These are phyloP conservation scores for Acanthochromis polyacanthus DNA, from an alignment of 2,113 vertebrate species.

Conservation along the genomic window DNA sequence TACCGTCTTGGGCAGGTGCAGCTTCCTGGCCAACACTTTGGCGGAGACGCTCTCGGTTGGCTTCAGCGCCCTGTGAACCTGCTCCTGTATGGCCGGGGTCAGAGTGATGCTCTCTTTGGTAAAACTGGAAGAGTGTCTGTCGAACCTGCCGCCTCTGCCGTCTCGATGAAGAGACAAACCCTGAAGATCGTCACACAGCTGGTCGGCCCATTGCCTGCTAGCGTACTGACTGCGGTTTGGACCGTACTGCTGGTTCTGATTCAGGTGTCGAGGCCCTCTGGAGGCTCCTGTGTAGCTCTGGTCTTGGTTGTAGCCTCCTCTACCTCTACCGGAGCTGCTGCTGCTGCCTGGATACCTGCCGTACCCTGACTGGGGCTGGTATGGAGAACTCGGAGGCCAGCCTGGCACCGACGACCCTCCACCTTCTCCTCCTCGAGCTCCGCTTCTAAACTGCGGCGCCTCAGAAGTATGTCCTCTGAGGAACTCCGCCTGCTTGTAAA, in stretches of 20 bases:
- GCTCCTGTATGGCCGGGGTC: conserved; percentile 70
- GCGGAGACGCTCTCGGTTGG: conserved; percentile 79
- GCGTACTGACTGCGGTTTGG: conserved; percentile 44
- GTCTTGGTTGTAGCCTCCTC: conserved; percentile 45
- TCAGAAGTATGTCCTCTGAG: conserved; percentile 78
- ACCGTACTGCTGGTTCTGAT: conserved; percentile 53
- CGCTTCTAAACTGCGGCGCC: conserved; percentile 70
- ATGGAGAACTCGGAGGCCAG: not conserved
- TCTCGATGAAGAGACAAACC: conserved; percentile 63
- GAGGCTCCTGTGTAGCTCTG: conserved; percentile 21
- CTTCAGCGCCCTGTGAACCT: conserved; percentile 73
- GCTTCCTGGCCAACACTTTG: conserved; percentile 75
- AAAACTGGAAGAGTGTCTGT: conserved; percentile 26
- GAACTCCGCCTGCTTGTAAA: conserved; percentile 82
- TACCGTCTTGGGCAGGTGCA: conserved; percentile 84
- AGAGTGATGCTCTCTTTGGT: conserved; percentile 49
- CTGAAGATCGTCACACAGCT: conserved; percentile 64
- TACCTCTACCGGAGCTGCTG: conserved; percentile 32
- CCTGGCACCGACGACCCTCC: not conserved
- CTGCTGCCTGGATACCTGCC: conserved; percentile 45
- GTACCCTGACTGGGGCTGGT: conserved; percentile 54
- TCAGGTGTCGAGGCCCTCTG: conserved; percentile 22
- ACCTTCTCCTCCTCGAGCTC: conserved; percentile 39
- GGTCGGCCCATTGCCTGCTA: conserved; percentile 51
- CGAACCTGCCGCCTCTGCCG: conserved; percentile 39